Base-by-base conservation (phyloP, 2,797 vertebrate species). In the Echiichthys vipera region DNA sequence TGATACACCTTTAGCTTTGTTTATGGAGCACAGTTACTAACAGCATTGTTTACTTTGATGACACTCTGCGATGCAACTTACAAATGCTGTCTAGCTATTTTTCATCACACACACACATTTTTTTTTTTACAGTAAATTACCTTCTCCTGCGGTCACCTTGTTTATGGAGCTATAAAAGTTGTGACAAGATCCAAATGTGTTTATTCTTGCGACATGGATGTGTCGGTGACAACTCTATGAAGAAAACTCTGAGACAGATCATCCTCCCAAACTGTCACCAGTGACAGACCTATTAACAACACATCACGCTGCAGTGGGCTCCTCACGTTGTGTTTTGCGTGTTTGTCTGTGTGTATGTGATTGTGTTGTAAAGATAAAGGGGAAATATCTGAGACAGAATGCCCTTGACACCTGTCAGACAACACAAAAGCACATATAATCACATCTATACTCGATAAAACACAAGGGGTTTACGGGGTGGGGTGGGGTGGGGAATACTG, bases 221-320 rank as follows among this genome's bases (percentile, higher is more conserved):
- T 84, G 85, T 75, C 77, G 71, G 72, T 86, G 86, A 91, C 87
- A 86, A 91, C 78, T 86, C 79, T 49, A 85, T 72, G 79, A 86
- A 88, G 83, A 87, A 89, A 89, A 88, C 84, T 85, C 78, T 0
- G 55, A 81, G 89, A 92, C 88, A 83, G 78, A 88, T 90, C 85
- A 66, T 88, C 90, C 84, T 89, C 81, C 85, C 77, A 70, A 83
- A 86, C 88, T 91, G 92, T 91, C 92, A 91, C 63, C 76, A 15
- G 57, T 91, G 92, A 93, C 92, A 94, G 90, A 92, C 88, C 91
- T 89, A 91, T 93, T 94, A 93, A 90, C 89, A 84, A 86, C 89
- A 87, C 87, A 81, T 93, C 91, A 88, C 49, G 76, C 85, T 71
- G 81, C 80, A 86, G 70, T 88, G 84, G 75, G 83, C 78, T 83